Conservation (phyloP, 2,113 vertebrate species). For the Silurus meridionalis region DNA sequence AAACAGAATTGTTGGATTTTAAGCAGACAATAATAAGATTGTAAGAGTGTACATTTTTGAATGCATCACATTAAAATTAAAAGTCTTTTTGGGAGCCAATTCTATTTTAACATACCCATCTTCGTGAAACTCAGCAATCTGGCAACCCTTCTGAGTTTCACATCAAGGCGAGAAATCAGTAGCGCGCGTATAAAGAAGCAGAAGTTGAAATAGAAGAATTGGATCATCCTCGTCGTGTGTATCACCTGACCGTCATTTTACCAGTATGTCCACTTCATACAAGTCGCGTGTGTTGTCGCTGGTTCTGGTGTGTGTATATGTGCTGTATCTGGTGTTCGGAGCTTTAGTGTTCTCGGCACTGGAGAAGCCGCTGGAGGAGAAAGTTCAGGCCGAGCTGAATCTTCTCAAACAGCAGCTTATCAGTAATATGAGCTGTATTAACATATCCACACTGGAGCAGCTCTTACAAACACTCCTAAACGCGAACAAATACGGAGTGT, state of each 20-base stretch:
- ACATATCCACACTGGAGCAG: slow-evolving; percentile 71
- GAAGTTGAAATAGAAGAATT: background rate
- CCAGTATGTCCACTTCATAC: slow-evolving; percentile 57
- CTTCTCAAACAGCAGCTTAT: slow-evolving; percentile 75
- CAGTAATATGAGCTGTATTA: slow-evolving; percentile 75
- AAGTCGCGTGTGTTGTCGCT: slow-evolving; percentile 68
- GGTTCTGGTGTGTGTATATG: slow-evolving; percentile 69
- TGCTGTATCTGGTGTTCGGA: slow-evolving; percentile 80
- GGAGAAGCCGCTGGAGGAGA: slow-evolving; percentile 81
- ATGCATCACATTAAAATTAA: background rate
- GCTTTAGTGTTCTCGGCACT: slow-evolving; percentile 81
- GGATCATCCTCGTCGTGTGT: background rate
- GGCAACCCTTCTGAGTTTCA: slow-evolving; percentile 6
- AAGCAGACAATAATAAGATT: background rate
- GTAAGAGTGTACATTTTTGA: background rate
- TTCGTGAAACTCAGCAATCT: background rate
- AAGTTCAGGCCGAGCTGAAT: slow-evolving; percentile 72
- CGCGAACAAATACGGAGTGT: slow-evolving; percentile 81
- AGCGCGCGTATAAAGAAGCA: background rate
- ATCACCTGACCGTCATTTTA: background rate
- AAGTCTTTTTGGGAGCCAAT: background rate
- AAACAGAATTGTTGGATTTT: background rate
- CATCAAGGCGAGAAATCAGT: slow-evolving; percentile 5
- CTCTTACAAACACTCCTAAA: slow-evolving; percentile 75
- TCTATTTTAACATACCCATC: background rate